These are phyloP conservation scores for Pelusios castaneus DNA, from an alignment of 2,113 vertebrate genomes.

Conservation along the genomic window DNA sequence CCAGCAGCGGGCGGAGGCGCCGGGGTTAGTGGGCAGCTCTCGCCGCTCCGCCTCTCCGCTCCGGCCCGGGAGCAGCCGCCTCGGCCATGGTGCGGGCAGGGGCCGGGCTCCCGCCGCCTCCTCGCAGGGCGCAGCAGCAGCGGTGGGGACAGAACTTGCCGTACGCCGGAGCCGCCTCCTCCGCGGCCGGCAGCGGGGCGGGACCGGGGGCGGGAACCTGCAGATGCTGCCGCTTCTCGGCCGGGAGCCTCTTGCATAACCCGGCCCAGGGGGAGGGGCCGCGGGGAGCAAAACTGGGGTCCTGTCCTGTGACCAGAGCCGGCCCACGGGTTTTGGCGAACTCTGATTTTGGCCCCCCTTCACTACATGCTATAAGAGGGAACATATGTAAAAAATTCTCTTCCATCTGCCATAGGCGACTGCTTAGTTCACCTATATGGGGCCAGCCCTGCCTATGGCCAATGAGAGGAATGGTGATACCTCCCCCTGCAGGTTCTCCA, in stretches of 20 bases:
- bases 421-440: too few relatives aligned
- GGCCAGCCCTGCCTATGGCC: too few relatives aligned
- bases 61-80: neutral
- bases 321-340: too few relatives aligned
- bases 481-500: too few relatives aligned
- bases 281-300: neutral
- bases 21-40: neutral
- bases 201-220: neutral
- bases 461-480: too few relatives aligned
- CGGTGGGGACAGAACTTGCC: conserved; percentile 19
- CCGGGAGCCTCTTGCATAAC: neutral
- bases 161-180: neutral
- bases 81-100: neutral
- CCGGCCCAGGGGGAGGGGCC: neutral
- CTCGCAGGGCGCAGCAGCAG: neutral
- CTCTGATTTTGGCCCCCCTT: too few relatives aligned
- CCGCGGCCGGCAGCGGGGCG: neutral
- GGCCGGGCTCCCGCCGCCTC: neutral
- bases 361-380: too few relatives aligned
- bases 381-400: too few relatives aligned
- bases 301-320: too few relatives aligned
- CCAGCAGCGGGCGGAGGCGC: neutral
- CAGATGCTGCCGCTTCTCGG: neutral
- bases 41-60: conserved; percentile 8
- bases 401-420: too few relatives aligned